A percentile compares a stretch with the other conserved stretches of the same genome.
phyloP scores from a whole-genome alignment of 2,888 invertebrate genomes.

The Noctua fimbriata region DNA sequence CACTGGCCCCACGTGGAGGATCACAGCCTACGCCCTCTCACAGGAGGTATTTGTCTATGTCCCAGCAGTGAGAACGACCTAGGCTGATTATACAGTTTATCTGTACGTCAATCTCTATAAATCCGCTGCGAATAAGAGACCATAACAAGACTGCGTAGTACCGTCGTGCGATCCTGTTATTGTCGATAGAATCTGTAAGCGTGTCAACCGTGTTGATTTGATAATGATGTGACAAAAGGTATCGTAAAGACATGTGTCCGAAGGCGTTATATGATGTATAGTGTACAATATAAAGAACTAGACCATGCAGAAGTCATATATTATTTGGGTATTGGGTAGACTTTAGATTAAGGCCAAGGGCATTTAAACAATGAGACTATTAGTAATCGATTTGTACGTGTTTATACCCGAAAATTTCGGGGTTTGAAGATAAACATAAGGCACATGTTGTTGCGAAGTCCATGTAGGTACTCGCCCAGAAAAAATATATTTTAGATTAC shows the following conservation, averaged over 20 bases:
- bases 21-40: background rate
- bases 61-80: background rate
- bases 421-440: background rate
- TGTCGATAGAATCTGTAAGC: background rate
- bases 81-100: background rate
- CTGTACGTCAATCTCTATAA: background rate
- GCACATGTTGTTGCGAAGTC: background rate
- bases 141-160: constrained; percentile 8
- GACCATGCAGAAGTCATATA: background rate
- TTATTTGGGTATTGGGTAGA: background rate
- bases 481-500: background rate
- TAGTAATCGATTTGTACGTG: constrained; percentile 13
- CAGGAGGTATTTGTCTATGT: background rate
- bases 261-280: constrained; percentile 25
- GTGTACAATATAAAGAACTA: background rate
- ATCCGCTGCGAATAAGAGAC: constrained; percentile 2
- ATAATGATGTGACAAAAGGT: constrained; percentile 9
- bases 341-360: constrained; percentile 47
- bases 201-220: constrained; percentile 6
- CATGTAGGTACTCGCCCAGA: background rate
- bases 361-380: constrained; percentile 13
- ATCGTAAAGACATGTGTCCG: background rate
- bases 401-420: constrained; percentile 2
- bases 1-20: background rate
- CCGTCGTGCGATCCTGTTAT: constrained; percentile 6